These are phyloP conservation scores for Ditylenchus dipsaci DNA, from an alignment of 1,140 invertebrate genomes.

Conservation along the genomic window DNA sequence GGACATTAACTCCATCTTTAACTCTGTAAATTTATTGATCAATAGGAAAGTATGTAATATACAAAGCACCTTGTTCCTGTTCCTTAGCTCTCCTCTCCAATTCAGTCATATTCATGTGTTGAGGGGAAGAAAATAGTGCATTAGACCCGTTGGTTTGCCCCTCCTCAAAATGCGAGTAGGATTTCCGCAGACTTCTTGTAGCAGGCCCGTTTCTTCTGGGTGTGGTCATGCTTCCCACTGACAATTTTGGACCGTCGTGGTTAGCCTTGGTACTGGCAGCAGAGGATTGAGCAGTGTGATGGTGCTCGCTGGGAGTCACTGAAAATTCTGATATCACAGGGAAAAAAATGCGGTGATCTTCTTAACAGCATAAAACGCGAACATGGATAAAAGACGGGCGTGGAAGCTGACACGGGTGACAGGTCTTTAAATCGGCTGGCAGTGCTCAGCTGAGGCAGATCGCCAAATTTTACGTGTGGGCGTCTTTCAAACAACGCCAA, in stretches of 20 bases:
- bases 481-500: too few relatives aligned
- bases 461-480: too few relatives aligned
- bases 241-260: not conserved
- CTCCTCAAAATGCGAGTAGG: not conserved
- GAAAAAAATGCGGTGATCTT: too few relatives aligned
- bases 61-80: conserved; percentile 22
- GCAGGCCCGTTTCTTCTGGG: not conserved
- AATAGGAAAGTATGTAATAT: not conserved
- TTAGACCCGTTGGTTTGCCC: not conserved
- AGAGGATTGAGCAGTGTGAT: too few relatives aligned
- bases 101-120: conserved; percentile 17
- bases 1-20: conserved; percentile 35
- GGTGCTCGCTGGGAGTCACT: not conserved
- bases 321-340: not conserved
- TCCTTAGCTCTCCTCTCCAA: conserved; percentile 29
- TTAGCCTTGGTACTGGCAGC: not conserved
- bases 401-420: too few relatives aligned
- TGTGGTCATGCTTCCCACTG: not conserved
- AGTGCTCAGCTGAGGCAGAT: too few relatives aligned
- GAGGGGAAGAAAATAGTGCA: not conserved
- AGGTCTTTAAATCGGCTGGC: too few relatives aligned
- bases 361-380: too few relatives aligned
- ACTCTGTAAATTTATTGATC: conserved; percentile 11
- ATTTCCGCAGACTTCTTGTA: not conserved
- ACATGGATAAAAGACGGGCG: too few relatives aligned